These are phyloP conservation scores for Brachycybe producta DNA, from an alignment of 2,888 invertebrate genomes.

Conservation along the genomic window DNA sequence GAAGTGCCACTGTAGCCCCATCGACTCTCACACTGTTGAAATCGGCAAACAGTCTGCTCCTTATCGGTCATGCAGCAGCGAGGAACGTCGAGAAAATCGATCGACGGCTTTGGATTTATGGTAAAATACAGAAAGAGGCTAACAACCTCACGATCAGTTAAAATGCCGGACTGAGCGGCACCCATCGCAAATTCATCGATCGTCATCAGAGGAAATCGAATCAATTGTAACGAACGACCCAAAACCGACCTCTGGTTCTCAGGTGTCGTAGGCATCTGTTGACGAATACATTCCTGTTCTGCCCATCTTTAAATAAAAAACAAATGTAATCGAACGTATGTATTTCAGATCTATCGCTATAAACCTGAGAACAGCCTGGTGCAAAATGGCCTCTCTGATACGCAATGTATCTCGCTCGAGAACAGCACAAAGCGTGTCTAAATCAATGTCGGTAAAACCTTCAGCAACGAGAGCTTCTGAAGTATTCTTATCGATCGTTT, in stretches of 20 bases:
- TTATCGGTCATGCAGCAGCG: constrained; percentile 65
- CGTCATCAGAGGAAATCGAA: constrained; percentile 71
- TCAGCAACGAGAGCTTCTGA: constrained; percentile 65
- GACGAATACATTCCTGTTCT: constrained; percentile 56
- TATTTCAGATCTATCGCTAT: no score
- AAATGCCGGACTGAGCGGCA: constrained; percentile 57
- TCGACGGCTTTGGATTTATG: constrained; percentile 60
- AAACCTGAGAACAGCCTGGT: constrained; percentile 51
- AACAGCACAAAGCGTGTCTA: constrained; percentile 61
- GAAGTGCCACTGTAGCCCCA: constrained; percentile 77
- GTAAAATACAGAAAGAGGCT: constrained; percentile 56
- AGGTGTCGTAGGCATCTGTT: constrained; percentile 49
- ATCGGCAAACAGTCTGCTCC: constrained; percentile 57
- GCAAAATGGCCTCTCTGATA: constrained; percentile 63
- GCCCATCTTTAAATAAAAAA: constrained; percentile 45
- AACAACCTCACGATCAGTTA: constrained; percentile 62
- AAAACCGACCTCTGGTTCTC: constrained; percentile 55
- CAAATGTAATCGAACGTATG: background rate
- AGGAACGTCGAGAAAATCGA: constrained; percentile 55
- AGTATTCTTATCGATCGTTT: constrained; percentile 71
- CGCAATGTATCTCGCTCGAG: constrained; percentile 63
- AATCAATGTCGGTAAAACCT: constrained; percentile 66
- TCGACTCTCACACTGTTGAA: constrained; percentile 60
- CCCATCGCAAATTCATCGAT: constrained; percentile 71
- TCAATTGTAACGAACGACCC: constrained; percentile 54